A percentile compares a stretch with the other conserved stretches of the same genome.
Conservation (phyloP, 1,140 invertebrate genomes). For the Camponotus pennsylvanicus region DNA sequence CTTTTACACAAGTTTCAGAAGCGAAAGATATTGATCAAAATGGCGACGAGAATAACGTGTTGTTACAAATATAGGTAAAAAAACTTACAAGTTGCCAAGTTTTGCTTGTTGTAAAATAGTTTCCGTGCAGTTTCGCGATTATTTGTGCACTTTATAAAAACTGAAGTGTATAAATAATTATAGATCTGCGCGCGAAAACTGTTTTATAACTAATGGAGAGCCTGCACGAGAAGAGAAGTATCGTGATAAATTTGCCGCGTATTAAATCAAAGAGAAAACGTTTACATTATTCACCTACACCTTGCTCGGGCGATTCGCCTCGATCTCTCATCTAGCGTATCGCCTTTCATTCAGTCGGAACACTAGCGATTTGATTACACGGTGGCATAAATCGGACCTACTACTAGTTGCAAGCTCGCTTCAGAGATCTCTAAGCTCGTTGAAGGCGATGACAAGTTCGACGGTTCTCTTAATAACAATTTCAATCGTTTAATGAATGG, state of each 20-base stretch:
- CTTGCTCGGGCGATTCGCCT: neutral
- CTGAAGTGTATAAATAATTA: too few species aligned
- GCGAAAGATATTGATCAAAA: too few species aligned
- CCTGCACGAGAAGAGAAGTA: neutral
- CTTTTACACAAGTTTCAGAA: too few species aligned
- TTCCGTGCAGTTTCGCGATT: too few species aligned
- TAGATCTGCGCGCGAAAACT: too few species aligned
- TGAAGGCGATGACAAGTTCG: conserved; percentile 51
- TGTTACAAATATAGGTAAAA: too few species aligned
- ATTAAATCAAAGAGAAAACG: neutral
- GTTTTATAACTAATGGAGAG: too few species aligned
- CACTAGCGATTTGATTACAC: conserved; percentile 38
- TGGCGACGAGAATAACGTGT: too few species aligned
- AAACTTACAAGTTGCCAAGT: too few species aligned
- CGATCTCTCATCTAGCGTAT: conserved; percentile 4
- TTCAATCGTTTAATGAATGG: conserved; percentile 66
- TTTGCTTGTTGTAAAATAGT: too few species aligned
- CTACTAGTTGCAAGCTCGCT: conserved; percentile 13
- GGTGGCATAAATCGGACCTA: conserved; percentile 34
- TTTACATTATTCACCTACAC: neutral
- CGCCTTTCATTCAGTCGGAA: neutral
- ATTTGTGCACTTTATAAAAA: too few species aligned
- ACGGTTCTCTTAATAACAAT: conserved; percentile 62
- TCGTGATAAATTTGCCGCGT: neutral
- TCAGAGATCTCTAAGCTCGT: conserved; percentile 13